phyloP scores from a whole-genome alignment of 2,113 vertebrate species.

The Phyllostomus discolor region DNA sequence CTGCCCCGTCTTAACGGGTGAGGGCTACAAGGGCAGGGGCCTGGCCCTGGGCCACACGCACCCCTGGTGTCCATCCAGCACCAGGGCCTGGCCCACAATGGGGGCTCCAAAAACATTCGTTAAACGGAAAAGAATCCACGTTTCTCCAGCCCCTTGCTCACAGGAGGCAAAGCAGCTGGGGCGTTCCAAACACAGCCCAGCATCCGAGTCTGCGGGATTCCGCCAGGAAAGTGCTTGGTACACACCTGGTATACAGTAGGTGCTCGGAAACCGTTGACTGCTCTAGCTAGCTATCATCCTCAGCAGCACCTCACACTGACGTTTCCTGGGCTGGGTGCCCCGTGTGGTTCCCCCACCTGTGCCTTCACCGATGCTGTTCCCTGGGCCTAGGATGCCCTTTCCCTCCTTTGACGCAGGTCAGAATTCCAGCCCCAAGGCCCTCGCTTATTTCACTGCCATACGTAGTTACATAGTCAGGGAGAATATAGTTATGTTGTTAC shows the following conservation, averaged over 20 bases:
- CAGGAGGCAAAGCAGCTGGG: neutral
- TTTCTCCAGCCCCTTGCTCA: neutral
- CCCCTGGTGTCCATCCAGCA: neutral
- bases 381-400: neutral
- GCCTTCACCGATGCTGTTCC: neutral
- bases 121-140: neutral
- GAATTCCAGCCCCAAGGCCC: neutral
- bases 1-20: neutral
- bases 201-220: neutral
- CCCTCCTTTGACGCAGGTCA: neutral
- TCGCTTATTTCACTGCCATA: neutral
- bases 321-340: too few relatives aligned
- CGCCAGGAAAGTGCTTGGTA: neutral
- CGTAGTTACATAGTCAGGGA: neutral
- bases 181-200: rapidly evolving
- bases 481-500: neutral
- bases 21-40: neutral
- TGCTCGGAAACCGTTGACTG: neutral
- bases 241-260: neutral
- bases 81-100: neutral
- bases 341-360: rapidly evolving
- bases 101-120: neutral
- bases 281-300: rapidly evolving
- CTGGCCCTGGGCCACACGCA: neutral
- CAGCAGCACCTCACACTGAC: neutral